Percentiles rank a stretch among this genome's conserved stretches.
Conservation (phyloP, 1,140 invertebrate species). For the Drosophila dunni region DNA sequence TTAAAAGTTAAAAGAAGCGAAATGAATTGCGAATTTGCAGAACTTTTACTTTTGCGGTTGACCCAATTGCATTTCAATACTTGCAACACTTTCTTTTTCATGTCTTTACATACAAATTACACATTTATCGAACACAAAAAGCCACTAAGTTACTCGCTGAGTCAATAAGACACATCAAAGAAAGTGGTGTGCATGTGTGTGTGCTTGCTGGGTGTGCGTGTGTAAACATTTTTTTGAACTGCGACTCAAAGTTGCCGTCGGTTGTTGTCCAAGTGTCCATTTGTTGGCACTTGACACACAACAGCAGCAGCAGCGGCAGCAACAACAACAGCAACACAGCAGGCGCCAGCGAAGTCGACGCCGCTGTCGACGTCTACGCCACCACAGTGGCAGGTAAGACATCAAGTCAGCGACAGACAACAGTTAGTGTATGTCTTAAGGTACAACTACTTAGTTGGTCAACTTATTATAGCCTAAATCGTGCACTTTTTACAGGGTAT, state of each 20-base stretch:
- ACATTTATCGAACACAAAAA: conserved; percentile 64
- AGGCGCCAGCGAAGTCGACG: conserved; percentile 59
- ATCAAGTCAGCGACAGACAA: conserved; percentile 21
- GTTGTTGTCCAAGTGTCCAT: conserved; percentile 68
- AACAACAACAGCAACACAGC: conserved; percentile 53
- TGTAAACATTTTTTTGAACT: conserved; percentile 80
- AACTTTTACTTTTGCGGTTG: conserved; percentile 64
- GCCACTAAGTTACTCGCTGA: conserved; percentile 38
- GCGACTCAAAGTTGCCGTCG: conserved; percentile 68
- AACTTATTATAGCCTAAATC: not conserved
- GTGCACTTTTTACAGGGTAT: conserved; percentile 27
- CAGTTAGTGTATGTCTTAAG: conserved; percentile 27
- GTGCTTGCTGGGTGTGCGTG: conserved; percentile 26
- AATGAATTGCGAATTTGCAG: conserved; percentile 21
- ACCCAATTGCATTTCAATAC: conserved; percentile 40
- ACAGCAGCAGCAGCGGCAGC: conserved; percentile 47
- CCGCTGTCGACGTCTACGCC: conserved; percentile 5
- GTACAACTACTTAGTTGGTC: conserved; percentile 7
- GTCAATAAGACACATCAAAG: conserved; percentile 68
- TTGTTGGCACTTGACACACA: conserved; percentile 78
- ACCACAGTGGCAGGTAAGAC: conserved; percentile 58
- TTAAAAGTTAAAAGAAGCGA: conserved; percentile 1
- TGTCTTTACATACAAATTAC: conserved; percentile 59
- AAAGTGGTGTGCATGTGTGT: conserved; percentile 44
- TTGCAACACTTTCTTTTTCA: conserved; percentile 71